Evolutionary conservation across 2,797 vertebrate genomes (phyloP).

Genomic region (Myotis daubentonii): DNA sequence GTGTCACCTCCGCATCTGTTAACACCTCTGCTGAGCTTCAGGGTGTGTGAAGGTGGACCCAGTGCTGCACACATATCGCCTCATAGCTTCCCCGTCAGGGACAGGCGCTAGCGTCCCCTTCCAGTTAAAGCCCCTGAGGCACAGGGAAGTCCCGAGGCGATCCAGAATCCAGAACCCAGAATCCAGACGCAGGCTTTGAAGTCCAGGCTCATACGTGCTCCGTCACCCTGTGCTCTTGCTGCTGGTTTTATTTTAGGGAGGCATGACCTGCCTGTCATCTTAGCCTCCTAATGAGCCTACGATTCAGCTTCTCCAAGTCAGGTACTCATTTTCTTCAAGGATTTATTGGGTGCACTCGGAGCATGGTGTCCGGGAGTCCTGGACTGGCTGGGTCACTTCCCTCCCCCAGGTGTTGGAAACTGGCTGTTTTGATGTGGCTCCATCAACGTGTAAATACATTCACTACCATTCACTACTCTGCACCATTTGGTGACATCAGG

Average conservation of each 20-base stretch:
- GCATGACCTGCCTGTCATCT: constrained; percentile 74
- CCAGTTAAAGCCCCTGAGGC: constrained; percentile 19
- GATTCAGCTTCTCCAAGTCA: constrained; percentile 66
- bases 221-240: constrained; percentile 57
- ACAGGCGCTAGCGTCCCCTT: constrained; percentile 18
- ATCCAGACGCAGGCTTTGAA: background rate
- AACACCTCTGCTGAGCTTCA: background rate
- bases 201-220: background rate
- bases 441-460: background rate
- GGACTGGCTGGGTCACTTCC: constrained; percentile 24
- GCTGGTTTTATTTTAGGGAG: constrained; percentile 77
- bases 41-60: background rate
- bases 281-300: constrained; percentile 71
- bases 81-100: background rate
- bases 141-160: constrained; percentile 21
- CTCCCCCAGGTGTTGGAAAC: constrained; percentile 25
- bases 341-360: constrained; percentile 62
- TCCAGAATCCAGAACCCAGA: constrained; percentile 32
- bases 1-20: background rate
- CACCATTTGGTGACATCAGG: constrained; percentile 22
- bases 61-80: background rate
- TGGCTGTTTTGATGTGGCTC: background rate
- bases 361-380: constrained; percentile 55
- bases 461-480: background rate
- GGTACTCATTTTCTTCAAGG: constrained; percentile 60